These are phyloP conservation scores for Chromis chromis DNA, from an alignment of 2,797 vertebrate genomes.

Conservation along the genomic window DNA sequence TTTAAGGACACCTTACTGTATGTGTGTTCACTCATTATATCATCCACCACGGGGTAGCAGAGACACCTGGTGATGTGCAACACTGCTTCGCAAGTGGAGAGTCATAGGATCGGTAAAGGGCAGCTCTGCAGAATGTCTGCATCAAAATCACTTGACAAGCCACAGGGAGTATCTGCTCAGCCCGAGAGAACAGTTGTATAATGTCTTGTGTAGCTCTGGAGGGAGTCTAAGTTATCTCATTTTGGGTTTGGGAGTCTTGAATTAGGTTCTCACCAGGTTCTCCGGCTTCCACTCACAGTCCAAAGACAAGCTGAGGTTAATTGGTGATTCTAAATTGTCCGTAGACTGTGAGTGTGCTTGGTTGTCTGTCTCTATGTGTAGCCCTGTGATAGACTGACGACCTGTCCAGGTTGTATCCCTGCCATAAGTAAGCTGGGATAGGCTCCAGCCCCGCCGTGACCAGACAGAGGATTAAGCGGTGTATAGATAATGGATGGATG, in stretches of 20 bases:
- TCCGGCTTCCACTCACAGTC: no score
- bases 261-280: no score
- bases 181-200: not conserved
- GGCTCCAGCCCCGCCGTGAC: no score
- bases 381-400: no score
- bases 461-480: no score
- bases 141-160: not conserved
- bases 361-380: no score
- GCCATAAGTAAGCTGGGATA: no score
- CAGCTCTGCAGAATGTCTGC: not conserved
- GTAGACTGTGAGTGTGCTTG: no score
- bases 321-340: no score
- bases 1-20: slow-evolving; percentile 19
- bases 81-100: not conserved
- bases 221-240: not conserved
- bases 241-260: not conserved
- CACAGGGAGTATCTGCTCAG: not conserved
- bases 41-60: slow-evolving; percentile 1
- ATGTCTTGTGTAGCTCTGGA: not conserved
- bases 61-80: not conserved
- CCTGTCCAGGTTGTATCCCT: no score
- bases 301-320: no score
- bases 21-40: not conserved
- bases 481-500: no score
- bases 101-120: slow-evolving; percentile 3